These are phyloP conservation scores for Akabosia matsudoensis DNA, from an alignment of 1,140 invertebrate species.

Conservation along the genomic window DNA sequence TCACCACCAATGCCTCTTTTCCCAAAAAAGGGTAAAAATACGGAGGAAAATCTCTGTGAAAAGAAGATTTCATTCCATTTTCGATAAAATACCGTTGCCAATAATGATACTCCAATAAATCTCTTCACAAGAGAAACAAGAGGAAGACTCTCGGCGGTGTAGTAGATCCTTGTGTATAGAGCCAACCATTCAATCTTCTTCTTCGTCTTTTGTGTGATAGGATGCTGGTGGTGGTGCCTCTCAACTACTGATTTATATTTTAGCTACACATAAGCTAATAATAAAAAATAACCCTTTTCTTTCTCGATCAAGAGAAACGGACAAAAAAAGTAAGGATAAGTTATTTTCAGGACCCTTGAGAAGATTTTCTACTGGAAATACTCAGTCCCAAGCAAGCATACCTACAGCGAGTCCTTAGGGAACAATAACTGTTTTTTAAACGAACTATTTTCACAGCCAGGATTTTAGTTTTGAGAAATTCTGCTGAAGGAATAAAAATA, in stretches of 20 bases:
- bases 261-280: neutral
- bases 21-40: neutral
- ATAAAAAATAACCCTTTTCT: neutral
- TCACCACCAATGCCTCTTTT: neutral
- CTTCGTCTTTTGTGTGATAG: neutral
- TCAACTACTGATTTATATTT: neutral
- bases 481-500: neutral
- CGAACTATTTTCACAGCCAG: neutral
- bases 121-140: neutral
- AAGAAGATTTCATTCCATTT: constrained; percentile 9
- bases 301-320: neutral
- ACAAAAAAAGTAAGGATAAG: neutral
- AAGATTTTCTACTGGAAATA: too few species aligned
- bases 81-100: constrained; percentile 18
- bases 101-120: constrained; percentile 24
- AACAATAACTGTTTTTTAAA: constrained; percentile 4
- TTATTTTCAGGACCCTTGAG: neutral
- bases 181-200: constrained; percentile 1
- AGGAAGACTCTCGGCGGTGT: neutral
- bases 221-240: neutral
- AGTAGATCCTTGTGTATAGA: neutral
- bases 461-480: neutral
- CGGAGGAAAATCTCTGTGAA: neutral
- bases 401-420: neutral
- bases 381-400: too few species aligned